Evolutionary conservation across 2,888 invertebrate genomes (phyloP).

Genomic region (Tenthredo mesomela): DNA sequence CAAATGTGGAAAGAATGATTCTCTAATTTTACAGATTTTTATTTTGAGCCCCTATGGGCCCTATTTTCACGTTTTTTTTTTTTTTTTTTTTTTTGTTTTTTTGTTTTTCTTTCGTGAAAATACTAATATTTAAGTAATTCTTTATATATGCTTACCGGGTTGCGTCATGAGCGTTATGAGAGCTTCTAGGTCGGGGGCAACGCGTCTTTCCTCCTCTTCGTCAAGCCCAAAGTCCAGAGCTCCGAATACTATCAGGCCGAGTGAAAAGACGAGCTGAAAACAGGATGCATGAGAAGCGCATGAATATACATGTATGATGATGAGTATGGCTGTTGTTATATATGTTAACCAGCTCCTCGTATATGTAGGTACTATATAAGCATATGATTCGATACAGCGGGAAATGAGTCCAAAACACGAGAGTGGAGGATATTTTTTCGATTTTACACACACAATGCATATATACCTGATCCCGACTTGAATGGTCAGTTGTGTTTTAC

Average conservation of each 20-base stretch:
- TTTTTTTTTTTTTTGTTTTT: too few relatives aligned
- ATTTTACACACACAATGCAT: background rate
- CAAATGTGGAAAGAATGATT: too few relatives aligned
- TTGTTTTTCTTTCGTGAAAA: too few relatives aligned
- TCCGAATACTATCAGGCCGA: conserved; percentile 92
- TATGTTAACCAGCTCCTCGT: too few relatives aligned
- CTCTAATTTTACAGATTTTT: too few relatives aligned
- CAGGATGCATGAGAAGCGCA: background rate
- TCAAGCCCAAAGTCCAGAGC: conserved; percentile 94
- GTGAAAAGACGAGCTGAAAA: conserved; percentile 87
- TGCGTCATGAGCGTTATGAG: conserved; percentile 93
- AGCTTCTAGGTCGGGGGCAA: conserved; percentile 91
- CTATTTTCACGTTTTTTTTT: too few relatives aligned
- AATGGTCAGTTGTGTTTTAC: background rate
- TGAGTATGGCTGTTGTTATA: background rate
- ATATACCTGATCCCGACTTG: background rate
- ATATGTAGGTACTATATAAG: too few relatives aligned
- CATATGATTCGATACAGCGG: background rate
- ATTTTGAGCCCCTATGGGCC: too few relatives aligned
- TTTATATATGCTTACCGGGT: conserved; percentile 81
- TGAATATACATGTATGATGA: background rate
- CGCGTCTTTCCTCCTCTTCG: conserved; percentile 91
- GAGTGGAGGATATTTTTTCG: background rate
- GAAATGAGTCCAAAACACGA: background rate
- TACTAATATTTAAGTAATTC: too few relatives aligned